Evolutionary conservation across 1,140 invertebrate genomes (phyloP).

Genomic region (Eurosta solidaginis): DNA sequence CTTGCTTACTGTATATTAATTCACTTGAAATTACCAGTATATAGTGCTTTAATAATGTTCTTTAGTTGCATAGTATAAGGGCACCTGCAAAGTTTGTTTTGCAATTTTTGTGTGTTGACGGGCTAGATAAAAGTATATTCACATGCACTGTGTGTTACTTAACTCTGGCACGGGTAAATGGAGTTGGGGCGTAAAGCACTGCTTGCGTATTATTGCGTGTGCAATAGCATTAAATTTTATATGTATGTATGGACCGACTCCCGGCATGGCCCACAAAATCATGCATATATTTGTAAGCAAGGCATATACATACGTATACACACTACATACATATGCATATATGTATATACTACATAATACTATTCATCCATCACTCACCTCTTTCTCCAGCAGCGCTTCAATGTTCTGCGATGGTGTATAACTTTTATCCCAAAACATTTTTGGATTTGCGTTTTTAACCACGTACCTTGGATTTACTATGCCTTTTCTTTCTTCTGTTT

Average conservation of each 20-base stretch:
- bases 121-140: no score
- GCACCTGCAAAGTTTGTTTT: no score
- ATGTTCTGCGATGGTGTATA: constrained; percentile 73
- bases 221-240: constrained; percentile 14
- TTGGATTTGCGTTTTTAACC: constrained; percentile 44
- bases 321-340: background rate
- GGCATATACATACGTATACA: background rate
- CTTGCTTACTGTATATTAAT: no score
- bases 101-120: no score
- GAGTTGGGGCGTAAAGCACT: constrained; percentile 2
- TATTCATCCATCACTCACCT: constrained; percentile 63
- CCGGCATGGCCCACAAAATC: background rate
- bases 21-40: no score
- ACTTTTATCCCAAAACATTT: constrained; percentile 84
- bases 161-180: background rate
- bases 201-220: background rate
- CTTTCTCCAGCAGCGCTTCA: constrained; percentile 74
- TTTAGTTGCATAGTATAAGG: no score
- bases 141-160: no score
- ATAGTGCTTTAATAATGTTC: no score
- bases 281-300: background rate
- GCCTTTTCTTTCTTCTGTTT: constrained; percentile 1
- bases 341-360: no score
- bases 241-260: background rate
- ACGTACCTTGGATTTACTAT: constrained; percentile 9